Percentiles rank a stretch among this genome's conserved stretches.
phyloP scores from a whole-genome alignment of 2,113 vertebrate genomes.

The Alces alces region DNA sequence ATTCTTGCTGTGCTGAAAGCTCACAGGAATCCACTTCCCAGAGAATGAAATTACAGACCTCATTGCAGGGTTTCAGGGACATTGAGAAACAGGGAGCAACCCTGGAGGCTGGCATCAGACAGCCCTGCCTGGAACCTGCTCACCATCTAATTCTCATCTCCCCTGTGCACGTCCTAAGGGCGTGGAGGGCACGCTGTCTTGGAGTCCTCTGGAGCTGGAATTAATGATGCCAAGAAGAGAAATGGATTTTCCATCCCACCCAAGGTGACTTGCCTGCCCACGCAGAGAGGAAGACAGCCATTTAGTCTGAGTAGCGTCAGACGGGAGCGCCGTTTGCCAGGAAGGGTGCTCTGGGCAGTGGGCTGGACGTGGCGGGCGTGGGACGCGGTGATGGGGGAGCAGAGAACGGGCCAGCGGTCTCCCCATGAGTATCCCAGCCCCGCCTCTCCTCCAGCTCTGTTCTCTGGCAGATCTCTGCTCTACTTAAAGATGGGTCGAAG shows the following conservation, averaged over 20 bases:
- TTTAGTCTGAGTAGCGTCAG: conserved; percentile 32
- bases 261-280: conserved; percentile 33
- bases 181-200: conserved; percentile 65
- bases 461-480: neutral
- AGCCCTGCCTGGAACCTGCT: conserved; percentile 76
- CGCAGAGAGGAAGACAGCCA: conserved; percentile 34
- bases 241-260: conserved; percentile 37
- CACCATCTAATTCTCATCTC: conserved; percentile 69
- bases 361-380: neutral
- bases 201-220: conserved; percentile 49
- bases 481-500: conserved; percentile 22
- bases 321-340: conserved; percentile 50
- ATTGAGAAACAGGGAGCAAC: conserved; percentile 71
- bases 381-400: fast-evolving
- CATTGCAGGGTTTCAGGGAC: conserved; percentile 67
- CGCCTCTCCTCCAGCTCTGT: neutral
- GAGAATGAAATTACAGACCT: conserved; percentile 74
- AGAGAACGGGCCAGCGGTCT: neutral
- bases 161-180: neutral
- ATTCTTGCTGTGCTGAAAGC: conserved; percentile 69
- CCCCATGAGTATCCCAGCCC: neutral
- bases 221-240: conserved; percentile 58
- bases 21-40: conserved; percentile 64
- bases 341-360: conserved; percentile 53
- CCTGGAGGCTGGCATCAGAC: conserved; percentile 55